Percentiles rank a stretch among this genome's conserved stretches.
Conservation (phyloP, 2,888 invertebrate genomes). For the Lasioglossum malachurum region DNA sequence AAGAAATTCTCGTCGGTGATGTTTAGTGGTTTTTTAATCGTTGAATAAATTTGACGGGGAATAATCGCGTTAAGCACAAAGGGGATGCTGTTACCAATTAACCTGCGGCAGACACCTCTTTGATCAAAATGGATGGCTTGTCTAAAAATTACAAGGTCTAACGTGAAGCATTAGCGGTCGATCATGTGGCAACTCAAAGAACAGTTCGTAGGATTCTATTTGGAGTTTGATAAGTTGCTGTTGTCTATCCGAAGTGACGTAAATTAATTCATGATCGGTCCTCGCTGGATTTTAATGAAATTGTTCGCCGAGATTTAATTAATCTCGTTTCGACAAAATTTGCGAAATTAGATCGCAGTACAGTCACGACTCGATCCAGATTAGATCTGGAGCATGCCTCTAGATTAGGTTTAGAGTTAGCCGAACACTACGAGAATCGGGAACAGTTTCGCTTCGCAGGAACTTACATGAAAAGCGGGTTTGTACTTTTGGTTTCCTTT, state of each 20-base stretch:
- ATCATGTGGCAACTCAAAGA: background rate
- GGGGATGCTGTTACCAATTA: background rate
- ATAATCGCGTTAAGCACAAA: background rate
- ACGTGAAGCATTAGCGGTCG: background rate
- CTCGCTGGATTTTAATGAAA: background rate
- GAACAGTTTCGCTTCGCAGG: background rate
- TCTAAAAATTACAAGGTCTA: background rate
- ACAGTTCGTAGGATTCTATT: background rate
- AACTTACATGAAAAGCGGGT: background rate
- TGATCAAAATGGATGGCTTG: background rate
- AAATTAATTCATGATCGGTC: background rate
- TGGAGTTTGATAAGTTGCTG: background rate
- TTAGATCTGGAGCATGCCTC: background rate
- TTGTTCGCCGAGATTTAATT: background rate
- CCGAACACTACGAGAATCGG: background rate
- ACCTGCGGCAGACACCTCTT: background rate
- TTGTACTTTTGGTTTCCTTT: constrained; percentile 7
- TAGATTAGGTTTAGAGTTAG: constrained; percentile 3
- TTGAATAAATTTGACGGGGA: background rate
- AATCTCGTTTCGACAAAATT: background rate
- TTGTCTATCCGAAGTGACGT: background rate
- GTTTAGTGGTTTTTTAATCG: background rate
- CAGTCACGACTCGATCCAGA: background rate
- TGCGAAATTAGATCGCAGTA: background rate
- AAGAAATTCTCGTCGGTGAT: background rate